Evolutionary conservation across 2,888 invertebrate genomes (phyloP), one percentile per base, ranked within the genome.

Genomic region (Cistogaster globosa): DNA sequence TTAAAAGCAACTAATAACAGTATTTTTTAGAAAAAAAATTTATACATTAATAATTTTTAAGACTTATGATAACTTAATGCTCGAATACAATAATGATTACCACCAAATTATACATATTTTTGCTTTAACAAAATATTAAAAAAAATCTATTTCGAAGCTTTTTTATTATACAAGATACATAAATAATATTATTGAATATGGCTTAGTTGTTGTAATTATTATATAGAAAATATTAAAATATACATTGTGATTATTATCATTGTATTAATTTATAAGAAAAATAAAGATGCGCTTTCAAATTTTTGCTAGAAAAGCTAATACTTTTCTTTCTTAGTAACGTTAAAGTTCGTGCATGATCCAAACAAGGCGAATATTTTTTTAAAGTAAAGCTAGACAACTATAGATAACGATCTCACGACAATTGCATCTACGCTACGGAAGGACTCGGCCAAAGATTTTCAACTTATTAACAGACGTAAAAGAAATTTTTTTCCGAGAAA

Each of bases 171-270:
- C 6, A 12, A 42, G 38, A 36, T 1, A 32, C 6, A 32, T 32
- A 4, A 4, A 65, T 69, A 22, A 20, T 22, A 22, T 53, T 22
- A 60, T 20, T 62, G 45, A 58, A 51, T 63, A 58, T 79, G 60
- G 85, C 82, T 85, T 82, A 63, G n/a, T 81, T 78, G 77, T 82
- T 85, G 78, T 82, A 62, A 45, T 71, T 58, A 69, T 58, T 69
- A 78, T 68, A 75, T 22, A 18, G 20, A 78, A 77, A 20, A 57
- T 72, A 76, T 55, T 62, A 42, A 14, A 32, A 74, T 62, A 74
- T 53, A 71, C 55, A n/a, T 68, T 75, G 20, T 51, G 51, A 53
- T 48, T 57, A 65, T 67, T 55, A 67, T 36, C n/a, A 26, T 69
- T 75, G 58, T 60, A 82, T 76, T 20, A 12, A 76, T 75, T 62